Conservation (phyloP, 2,888 invertebrate species). For the Xestia sexstrigata region DNA sequence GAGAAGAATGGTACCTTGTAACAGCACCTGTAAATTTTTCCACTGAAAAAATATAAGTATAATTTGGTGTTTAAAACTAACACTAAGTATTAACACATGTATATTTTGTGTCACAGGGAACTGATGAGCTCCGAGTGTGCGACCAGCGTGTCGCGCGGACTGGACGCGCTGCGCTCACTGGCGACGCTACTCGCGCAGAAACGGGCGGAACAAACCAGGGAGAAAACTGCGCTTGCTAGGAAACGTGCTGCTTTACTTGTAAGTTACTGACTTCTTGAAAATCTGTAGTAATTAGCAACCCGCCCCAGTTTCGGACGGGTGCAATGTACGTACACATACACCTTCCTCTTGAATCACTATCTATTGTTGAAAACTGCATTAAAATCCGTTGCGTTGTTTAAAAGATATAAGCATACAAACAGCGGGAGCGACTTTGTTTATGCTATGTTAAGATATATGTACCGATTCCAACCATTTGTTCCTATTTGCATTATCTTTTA, state of each 20-base stretch:
- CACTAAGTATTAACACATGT: no score
- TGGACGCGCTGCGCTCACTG: conserved; percentile 71
- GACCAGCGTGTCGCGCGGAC: conserved; percentile 65
- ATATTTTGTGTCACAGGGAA: conserved; percentile 70
- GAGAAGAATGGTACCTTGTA: not conserved
- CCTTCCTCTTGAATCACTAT: no score
- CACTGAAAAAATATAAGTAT: not conserved
- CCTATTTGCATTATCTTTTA: not conserved
- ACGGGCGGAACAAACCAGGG: conserved; percentile 56
- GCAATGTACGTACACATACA: no score
- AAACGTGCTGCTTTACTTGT: conserved; percentile 69
- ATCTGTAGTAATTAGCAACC: not conserved
- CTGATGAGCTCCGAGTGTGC: conserved; percentile 78
- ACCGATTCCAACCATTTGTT: not conserved
- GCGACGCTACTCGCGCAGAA: conserved; percentile 46
- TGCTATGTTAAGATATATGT: not conserved
- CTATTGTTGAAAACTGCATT: no score
- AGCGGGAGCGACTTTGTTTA: no score
- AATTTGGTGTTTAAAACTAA: no score
- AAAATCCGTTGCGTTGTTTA: no score
- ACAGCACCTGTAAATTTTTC: not conserved
- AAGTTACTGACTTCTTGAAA: not conserved
- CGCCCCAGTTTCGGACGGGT: no score
- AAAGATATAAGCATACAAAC: no score
- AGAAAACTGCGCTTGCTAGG: conserved; percentile 59